Percentiles rank a stretch among this genome's conserved stretches.
Evolutionary conservation across 2,888 invertebrate genomes (phyloP).

Genomic region (Noctua fimbriata): DNA sequence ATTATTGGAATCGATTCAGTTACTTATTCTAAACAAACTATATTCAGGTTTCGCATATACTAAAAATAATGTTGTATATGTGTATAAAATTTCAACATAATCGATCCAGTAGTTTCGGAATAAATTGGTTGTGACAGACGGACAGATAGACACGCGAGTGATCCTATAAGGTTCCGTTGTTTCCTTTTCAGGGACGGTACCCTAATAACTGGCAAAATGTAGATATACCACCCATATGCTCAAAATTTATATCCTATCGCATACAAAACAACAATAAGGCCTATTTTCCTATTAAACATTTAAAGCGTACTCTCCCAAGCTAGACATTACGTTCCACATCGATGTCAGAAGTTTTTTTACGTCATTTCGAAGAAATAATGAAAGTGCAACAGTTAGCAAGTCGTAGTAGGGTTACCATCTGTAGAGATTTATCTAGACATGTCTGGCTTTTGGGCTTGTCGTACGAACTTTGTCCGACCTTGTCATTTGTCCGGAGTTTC

Average conservation of each 20-base stretch:
- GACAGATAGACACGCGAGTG: too few species aligned
- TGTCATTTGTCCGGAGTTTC: neutral
- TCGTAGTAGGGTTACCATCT: neutral
- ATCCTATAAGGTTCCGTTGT: too few species aligned
- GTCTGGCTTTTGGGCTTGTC: neutral
- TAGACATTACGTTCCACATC: conserved; percentile 24
- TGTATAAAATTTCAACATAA: too few species aligned
- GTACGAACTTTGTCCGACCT: neutral
- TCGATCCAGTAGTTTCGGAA: too few species aligned
- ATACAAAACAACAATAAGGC: neutral
- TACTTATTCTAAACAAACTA: too few species aligned
- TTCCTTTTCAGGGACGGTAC: too few species aligned
- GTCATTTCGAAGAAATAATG: conserved; percentile 58
- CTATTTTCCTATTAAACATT: conserved; percentile 23
- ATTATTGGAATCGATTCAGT: too few species aligned
- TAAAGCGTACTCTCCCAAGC: neutral
- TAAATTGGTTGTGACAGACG: too few species aligned
- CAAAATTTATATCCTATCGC: neutral
- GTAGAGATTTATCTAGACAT: neutral
- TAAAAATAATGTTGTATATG: too few species aligned
- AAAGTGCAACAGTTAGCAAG: conserved; percentile 51
- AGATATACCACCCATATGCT: neutral
- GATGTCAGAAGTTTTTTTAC: conserved; percentile 40
- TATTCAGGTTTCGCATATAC: too few species aligned
- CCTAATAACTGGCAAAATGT: neutral